Evolutionary conservation across 2,113 vertebrate species (phyloP), one percentile per base, ranked within the genome.

Genomic region (Tachuris rubrigastra): DNA sequence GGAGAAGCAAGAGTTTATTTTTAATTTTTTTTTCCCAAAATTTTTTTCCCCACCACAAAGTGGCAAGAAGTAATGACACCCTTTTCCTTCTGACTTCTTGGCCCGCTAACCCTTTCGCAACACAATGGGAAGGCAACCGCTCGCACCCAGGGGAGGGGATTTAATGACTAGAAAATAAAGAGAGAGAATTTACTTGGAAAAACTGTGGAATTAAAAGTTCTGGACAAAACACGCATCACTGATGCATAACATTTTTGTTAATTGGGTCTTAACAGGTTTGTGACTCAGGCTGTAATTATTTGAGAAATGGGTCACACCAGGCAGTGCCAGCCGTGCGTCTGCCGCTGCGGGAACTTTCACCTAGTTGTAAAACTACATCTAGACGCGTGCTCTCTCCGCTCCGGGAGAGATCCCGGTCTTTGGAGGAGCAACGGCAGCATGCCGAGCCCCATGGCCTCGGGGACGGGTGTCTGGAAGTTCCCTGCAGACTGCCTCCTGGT

Each of bases 231-330:
- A 98, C 31, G 97, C 98, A 97, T 97, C 98, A 89, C 72, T 98
- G 98, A 96, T 98, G 98, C 98, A 92, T 97, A 97, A 91, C 97
- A 89, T 97, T 98, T 98, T 97, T 98, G 97, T 98, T 98, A 98
- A 98, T 98, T 98, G 97, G 97, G 97, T 98, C 98, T 98, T 98
- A 98, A 98, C 98, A 98, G 97, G 98, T 98, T 97, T 98, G 97
- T 96, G 97, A 97, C 97, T 98, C 96, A 76, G 78, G 90, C 96
- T 95, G 97, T 97, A 98, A 96, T 98, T 97, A 91, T 95, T 97
- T 94, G 78, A 96, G 98, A 98, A 98, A 96, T 97, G 97, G 98
- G 97, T 98, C 98, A 96, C 94, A 82, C 94, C 92, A 91, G 97
- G 96, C 97, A 97, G 97, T 27, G 84, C 96, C 96, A 84, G 88